Evolutionary conservation across 2,797 vertebrate species (phyloP), one percentile per base, ranked within the genome.

Genomic region (Melanogrammus aeglefinus): DNA sequence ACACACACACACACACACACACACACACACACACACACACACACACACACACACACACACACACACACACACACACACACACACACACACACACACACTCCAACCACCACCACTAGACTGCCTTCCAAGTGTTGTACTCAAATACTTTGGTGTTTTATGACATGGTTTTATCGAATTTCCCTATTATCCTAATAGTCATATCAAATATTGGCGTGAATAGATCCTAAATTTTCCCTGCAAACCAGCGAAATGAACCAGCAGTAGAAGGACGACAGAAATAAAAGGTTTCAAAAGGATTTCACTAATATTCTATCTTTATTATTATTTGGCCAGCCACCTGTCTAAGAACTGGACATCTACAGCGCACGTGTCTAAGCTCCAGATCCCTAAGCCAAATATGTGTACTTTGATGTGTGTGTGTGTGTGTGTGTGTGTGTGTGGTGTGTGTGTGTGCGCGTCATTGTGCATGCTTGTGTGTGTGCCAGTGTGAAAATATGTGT

Each of bases 341-440:
- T 39, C 9, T 39, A 39, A 39, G 9, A 39, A 39, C 38, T 6
- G 1, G 0, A 39, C 38, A 39, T 39, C 7, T 38, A 38, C 36
- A 38, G 36, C 1, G 6, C 36, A 1, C 1, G 38, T 39, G 38
- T 39, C 9, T 8, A 39, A 39, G 38, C 7, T 39, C 38, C 38
- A 10, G 38, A 39, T 39, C 9, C 38, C 38, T 39, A 39, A 10
- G 38, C 13, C 14, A 16, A 47, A 47, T 47, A 9, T 13, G 14
- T 47, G 4, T 13, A 47, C 14, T 13, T 16, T 47, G 44, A 14
- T 57, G 39, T 75, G 41, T 18, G 73, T n/a, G 27, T 31, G 35
- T 74, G 51, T 70, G 31, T 80, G 74, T 78, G 76, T 31, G 77
- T 78, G 41, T 51, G 57, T 77, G 51, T 38, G 38, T n/a, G n/a